Evolutionary conservation across 2,888 invertebrate genomes (phyloP).

Genomic region (Brachypalpus laphriformis): DNA sequence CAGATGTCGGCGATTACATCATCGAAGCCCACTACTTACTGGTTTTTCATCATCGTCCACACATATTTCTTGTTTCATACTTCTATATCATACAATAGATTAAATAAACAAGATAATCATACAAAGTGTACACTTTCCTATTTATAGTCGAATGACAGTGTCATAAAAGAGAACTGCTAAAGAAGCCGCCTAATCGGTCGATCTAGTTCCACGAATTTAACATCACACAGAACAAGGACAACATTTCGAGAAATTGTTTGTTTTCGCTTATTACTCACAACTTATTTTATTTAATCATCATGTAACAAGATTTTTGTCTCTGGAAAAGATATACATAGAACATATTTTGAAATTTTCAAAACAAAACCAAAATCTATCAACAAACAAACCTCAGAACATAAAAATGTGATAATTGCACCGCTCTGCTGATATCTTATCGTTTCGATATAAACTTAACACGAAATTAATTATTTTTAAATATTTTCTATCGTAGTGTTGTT

Average conservation of each 20-base stretch:
- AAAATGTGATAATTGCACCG: slow-evolving; percentile 57
- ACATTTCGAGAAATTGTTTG: slow-evolving; percentile 15
- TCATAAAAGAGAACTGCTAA: slow-evolving; percentile 9
- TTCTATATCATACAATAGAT: no score
- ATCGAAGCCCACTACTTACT: no score
- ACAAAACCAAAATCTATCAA: slow-evolving; percentile 39
- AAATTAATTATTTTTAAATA: slow-evolving; percentile 73
- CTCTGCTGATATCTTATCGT: slow-evolving; percentile 64
- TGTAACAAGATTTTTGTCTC: slow-evolving; percentile 47
- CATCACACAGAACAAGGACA: background rate
- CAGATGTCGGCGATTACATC: no score
- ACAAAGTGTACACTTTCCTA: background rate
- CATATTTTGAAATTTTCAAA: slow-evolving; percentile 11
- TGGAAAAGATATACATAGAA: background rate
- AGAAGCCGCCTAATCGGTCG: slow-evolving; percentile 27
- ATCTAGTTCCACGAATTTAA: slow-evolving; percentile 10
- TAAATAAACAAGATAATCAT: background rate
- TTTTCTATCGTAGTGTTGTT: slow-evolving; percentile 33
- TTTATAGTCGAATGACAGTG: background rate
- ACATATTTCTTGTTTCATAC: no score
- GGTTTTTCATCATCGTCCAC: no score
- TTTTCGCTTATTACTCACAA: slow-evolving; percentile 31
- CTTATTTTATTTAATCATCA: slow-evolving; percentile 67
- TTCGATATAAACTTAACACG: slow-evolving; percentile 73
- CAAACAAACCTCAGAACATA: slow-evolving; percentile 47